Percentiles rank a stretch among this genome's conserved stretches.
Conservation (phyloP, 2,113 vertebrate genomes). For the Takifugu bimaculatus region DNA sequence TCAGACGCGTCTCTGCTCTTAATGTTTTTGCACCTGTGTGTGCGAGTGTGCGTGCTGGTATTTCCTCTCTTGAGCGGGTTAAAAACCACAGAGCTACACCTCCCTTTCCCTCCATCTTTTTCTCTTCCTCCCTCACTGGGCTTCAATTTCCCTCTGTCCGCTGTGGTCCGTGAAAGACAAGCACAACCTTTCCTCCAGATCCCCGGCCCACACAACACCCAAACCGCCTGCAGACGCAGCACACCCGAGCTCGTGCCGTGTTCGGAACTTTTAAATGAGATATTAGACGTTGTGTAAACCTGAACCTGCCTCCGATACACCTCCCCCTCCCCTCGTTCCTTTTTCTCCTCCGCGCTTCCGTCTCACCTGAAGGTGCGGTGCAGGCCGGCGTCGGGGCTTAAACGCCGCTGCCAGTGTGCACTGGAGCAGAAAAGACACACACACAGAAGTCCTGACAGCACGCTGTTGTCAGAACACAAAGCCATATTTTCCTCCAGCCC, state of each 20-base stretch:
- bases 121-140: slow-evolving; percentile 63
- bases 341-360: slow-evolving; percentile 44
- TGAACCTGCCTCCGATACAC: slow-evolving; percentile 20
- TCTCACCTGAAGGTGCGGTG: slow-evolving; percentile 65
- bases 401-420: slow-evolving; percentile 65
- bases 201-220: slow-evolving; percentile 22
- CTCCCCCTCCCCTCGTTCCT: slow-evolving; percentile 9
- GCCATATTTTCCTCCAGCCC: slow-evolving; percentile 69
- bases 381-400: slow-evolving; percentile 60
- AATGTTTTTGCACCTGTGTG: slow-evolving; percentile 74
- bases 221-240: not conserved
- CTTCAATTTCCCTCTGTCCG: slow-evolving; percentile 36
- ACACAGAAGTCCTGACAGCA: slow-evolving; percentile 53
- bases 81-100: slow-evolving; percentile 80
- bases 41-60: slow-evolving; percentile 60
- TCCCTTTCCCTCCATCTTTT: slow-evolving; percentile 65
- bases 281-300: slow-evolving; percentile 6
- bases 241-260: not conserved
- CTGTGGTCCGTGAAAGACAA: slow-evolving; percentile 51
- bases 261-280: not conserved
- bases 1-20: slow-evolving; percentile 52
- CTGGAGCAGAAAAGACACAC: slow-evolving; percentile 65
- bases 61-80: slow-evolving; percentile 69
- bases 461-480: slow-evolving; percentile 74
- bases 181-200: slow-evolving; percentile 71